Percentiles rank a stretch among this genome's conserved stretches.
Evolutionary conservation across 2,888 invertebrate genomes (phyloP).

Genomic region (Mechanitis mazaeus): DNA sequence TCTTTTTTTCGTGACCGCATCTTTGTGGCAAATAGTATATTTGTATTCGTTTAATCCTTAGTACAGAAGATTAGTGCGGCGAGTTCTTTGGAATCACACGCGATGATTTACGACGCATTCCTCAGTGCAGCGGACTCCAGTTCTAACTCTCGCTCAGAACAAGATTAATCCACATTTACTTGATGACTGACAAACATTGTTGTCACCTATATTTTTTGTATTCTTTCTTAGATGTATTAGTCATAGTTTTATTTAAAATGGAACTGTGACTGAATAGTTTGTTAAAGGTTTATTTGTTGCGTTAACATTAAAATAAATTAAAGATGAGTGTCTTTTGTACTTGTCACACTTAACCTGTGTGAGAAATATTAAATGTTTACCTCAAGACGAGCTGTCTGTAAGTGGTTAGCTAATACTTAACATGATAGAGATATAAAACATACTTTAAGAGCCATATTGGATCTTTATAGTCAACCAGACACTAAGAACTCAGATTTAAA

Average conservation of each 20-base stretch:
- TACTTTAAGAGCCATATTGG: too few species aligned
- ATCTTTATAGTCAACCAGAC: too few species aligned
- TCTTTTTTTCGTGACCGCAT: too few species aligned
- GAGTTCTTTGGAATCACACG: constrained; percentile 33
- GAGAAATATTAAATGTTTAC: not conserved
- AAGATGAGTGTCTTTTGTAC: not conserved
- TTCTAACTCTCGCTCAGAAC: constrained; percentile 50
- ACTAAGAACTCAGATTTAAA: too few species aligned
- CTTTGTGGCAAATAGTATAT: not conserved
- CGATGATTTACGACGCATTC: constrained; percentile 69
- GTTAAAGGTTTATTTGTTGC: constrained; percentile 3
- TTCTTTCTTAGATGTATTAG: constrained; percentile 34
- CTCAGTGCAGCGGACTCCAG: constrained; percentile 46
- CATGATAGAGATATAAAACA: too few species aligned
- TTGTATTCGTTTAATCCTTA: constrained; percentile 2
- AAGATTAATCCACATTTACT: constrained; percentile 56
- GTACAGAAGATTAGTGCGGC: constrained; percentile 1
- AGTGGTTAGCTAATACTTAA: not conserved
- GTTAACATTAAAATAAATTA: constrained; percentile 9
- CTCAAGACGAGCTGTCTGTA: not conserved
- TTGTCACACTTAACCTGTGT: not conserved
- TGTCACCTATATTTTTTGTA: constrained; percentile 32
- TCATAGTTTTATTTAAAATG: constrained; percentile 30
- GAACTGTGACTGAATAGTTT: constrained; percentile 12
- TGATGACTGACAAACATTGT: constrained; percentile 51